Conservation (phyloP, 2,797 vertebrate species). For the Pogonophryne albipinna region DNA sequence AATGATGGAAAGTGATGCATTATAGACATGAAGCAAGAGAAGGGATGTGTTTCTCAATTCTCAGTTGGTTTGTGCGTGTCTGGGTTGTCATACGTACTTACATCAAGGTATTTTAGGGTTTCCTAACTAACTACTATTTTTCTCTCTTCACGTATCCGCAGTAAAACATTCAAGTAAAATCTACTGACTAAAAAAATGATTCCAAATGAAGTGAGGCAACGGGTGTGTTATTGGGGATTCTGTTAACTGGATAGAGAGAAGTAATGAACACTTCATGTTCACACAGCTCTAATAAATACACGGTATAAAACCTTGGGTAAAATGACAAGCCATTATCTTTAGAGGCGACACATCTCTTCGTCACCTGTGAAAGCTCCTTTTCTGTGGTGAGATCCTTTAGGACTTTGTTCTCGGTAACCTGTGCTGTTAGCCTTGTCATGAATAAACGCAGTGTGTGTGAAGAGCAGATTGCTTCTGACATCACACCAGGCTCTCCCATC, state of each 20-base stretch:
- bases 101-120: slow-evolving; percentile 29
- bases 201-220: slow-evolving; percentile 5
- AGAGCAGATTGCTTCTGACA: slow-evolving; percentile 67
- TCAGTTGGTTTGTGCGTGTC: neutral
- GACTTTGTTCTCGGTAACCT: slow-evolving; percentile 44
- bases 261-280: neutral
- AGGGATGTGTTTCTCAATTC: neutral
- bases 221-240: neutral
- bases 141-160: neutral
- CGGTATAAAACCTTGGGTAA: neutral
- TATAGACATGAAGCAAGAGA: neutral
- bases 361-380: slow-evolving; percentile 5
- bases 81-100: slow-evolving; percentile 10
- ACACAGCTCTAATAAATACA: neutral
- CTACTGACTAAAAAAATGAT: neutral
- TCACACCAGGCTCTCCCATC: slow-evolving; percentile 29
- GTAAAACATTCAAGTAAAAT: neutral
- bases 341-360: neutral
- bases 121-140: neutral
- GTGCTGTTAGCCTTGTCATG: slow-evolving; percentile 59
- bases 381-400: slow-evolving; percentile 2
- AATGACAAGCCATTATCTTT: neutral
- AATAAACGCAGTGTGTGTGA: slow-evolving; percentile 60
- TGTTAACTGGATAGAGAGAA: neutral
- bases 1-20: neutral